These are phyloP conservation scores for Sturnus vulgaris DNA, from an alignment of 2,113 vertebrate species.

Conservation along the genomic window DNA sequence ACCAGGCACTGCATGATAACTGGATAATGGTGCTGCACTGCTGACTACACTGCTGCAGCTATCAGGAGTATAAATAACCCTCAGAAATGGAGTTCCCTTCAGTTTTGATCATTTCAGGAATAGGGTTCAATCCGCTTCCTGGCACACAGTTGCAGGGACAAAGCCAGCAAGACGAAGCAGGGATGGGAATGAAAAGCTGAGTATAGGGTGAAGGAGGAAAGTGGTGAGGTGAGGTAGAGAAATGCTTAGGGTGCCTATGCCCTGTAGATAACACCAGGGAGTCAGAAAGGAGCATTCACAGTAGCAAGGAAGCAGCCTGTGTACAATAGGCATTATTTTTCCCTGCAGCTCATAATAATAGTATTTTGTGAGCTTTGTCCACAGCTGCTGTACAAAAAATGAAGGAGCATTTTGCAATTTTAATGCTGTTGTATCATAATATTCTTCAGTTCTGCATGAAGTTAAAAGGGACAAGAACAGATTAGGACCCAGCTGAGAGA, in stretches of 20 bases:
- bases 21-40: not conserved
- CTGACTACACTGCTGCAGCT: not conserved
- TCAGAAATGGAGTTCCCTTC: not conserved
- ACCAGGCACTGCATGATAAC: not conserved
- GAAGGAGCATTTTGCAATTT: not conserved
- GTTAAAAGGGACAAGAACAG: not conserved
- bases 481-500: not conserved
- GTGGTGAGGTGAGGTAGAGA: not conserved
- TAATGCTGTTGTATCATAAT: not conserved
- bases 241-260: not conserved
- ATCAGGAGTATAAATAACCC: not conserved
- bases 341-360: not conserved
- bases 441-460: not conserved
- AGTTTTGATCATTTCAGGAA: not conserved
- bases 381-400: not conserved
- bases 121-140: not conserved
- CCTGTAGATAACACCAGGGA: fast-evolving
- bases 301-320: not conserved
- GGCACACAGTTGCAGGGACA: not conserved
- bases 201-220: not conserved
- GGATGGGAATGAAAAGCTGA: not conserved
- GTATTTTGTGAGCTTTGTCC: not conserved
- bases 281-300: not conserved
- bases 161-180: not conserved
- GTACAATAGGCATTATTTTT: not conserved